Evolutionary conservation across 2,113 vertebrate genomes (phyloP).

Genomic region (Cichladusa arquata): DNA sequence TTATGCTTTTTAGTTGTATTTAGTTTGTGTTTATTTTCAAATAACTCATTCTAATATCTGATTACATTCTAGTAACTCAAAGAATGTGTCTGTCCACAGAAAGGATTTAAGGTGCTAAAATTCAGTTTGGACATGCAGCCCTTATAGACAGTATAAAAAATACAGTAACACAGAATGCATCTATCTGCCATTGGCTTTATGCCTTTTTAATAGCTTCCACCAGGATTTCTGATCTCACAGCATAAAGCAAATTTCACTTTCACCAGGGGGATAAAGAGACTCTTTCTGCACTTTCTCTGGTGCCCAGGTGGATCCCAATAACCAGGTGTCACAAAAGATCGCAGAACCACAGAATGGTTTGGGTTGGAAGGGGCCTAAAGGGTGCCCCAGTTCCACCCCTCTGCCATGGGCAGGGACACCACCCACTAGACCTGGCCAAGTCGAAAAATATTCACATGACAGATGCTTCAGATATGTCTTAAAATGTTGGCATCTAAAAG

Average conservation of each 20-base stretch:
- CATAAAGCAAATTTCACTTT: not conserved
- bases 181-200: not conserved
- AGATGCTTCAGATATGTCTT: not conserved
- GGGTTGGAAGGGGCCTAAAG: not conserved
- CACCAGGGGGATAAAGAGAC: not conserved
- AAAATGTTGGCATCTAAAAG: not conserved
- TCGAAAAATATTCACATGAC: rapidly evolving
- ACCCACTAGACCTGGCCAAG: not conserved
- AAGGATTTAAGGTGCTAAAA: not conserved
- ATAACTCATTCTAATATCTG: not conserved
- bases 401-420: not conserved
- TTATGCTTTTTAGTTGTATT: not conserved
- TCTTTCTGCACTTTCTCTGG: not conserved
- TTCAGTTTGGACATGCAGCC: not conserved
- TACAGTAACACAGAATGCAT: rapidly evolving
- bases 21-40: not conserved
- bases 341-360: rapidly evolving
- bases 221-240: not conserved
- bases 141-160: not conserved
- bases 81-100: rapidly evolving
- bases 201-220: not conserved
- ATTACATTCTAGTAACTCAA: not conserved
- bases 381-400: not conserved
- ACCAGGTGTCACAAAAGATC: not conserved
- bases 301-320: not conserved